phyloP scores from a whole-genome alignment of 2,797 vertebrate genomes.

The Tapera naevia region DNA sequence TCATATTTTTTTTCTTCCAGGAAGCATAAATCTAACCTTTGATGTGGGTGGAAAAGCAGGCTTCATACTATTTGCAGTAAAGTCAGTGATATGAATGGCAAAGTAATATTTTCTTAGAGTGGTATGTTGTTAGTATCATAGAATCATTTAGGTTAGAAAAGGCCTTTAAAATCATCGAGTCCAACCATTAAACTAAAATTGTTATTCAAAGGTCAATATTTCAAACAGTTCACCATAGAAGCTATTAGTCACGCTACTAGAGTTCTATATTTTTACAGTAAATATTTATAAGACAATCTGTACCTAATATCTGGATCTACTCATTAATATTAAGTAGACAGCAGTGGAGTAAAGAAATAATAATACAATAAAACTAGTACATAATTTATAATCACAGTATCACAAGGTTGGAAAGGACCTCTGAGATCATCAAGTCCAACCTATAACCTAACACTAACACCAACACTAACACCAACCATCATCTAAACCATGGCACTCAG shows the following conservation, averaged over 20 bases:
- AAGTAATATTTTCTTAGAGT: background rate
- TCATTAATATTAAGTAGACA: background rate
- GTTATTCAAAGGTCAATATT: background rate
- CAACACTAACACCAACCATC: no score
- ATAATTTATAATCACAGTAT: background rate
- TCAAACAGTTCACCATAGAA: background rate
- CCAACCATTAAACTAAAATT: no score
- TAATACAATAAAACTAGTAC: background rate
- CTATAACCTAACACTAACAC: no score
- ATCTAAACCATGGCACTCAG: no score
- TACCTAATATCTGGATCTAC: background rate
- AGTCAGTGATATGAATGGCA: background rate
- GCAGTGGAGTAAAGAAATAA: background rate
- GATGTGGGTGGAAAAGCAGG: background rate
- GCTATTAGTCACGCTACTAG: background rate
- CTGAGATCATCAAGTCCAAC: no score
- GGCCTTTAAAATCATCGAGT: no score
- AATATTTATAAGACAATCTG: background rate
- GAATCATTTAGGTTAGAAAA: no score
- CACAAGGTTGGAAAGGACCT: no score
- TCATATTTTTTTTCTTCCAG: background rate
- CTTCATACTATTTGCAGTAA: background rate
- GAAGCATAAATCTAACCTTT: background rate
- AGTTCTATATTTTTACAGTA: background rate
- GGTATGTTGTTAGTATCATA: background rate